These are phyloP conservation scores for Phyto melanocephala DNA, from an alignment of 2,888 invertebrate species.

Conservation along the genomic window DNA sequence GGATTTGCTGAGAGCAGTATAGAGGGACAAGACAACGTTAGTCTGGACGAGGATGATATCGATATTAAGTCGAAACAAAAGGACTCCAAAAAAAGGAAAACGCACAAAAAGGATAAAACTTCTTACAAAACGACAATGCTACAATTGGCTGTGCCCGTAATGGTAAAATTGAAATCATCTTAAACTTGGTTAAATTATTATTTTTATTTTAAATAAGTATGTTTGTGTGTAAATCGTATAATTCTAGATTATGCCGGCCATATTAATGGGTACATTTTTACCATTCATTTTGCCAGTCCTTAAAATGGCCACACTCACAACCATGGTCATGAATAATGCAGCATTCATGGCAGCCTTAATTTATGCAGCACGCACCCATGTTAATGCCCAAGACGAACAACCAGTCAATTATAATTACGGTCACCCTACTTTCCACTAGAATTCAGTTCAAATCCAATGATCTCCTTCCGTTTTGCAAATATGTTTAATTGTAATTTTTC, in stretches of 20 bases:
- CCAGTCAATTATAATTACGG: slow-evolving; percentile 72
- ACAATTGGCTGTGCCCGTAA: slow-evolving; percentile 80
- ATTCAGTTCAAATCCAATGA: neutral
- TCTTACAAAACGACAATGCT: slow-evolving; percentile 74
- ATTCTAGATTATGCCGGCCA: slow-evolving; percentile 80
- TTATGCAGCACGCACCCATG: slow-evolving; percentile 76
- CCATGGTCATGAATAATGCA: slow-evolving; percentile 84
- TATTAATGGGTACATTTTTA: slow-evolving; percentile 83
- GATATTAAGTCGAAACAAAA: slow-evolving; percentile 57
- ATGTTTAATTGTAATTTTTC: neutral
- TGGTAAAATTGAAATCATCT: slow-evolving; percentile 73
- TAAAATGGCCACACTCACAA: slow-evolving; percentile 83
- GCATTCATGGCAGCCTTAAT: slow-evolving; percentile 82
- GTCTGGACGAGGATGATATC: slow-evolving; percentile 39
- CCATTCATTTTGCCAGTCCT: slow-evolving; percentile 85
- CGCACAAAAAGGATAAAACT: slow-evolving; percentile 55
- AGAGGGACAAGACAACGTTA: slow-evolving; percentile 43
- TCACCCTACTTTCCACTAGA: slow-evolving; percentile 68
- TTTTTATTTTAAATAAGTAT: neutral
- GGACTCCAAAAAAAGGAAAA: slow-evolving; percentile 70
- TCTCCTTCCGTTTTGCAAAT: neutral
- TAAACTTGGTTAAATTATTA: neutral
- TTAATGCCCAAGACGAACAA: slow-evolving; percentile 72
- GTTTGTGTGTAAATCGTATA: neutral
- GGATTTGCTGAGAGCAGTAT: slow-evolving; percentile 46